A percentile compares a stretch with the other conserved stretches of the same genome.
Evolutionary conservation across 2,888 invertebrate species (phyloP).

Genomic region (Ephialtes manifestator): DNA sequence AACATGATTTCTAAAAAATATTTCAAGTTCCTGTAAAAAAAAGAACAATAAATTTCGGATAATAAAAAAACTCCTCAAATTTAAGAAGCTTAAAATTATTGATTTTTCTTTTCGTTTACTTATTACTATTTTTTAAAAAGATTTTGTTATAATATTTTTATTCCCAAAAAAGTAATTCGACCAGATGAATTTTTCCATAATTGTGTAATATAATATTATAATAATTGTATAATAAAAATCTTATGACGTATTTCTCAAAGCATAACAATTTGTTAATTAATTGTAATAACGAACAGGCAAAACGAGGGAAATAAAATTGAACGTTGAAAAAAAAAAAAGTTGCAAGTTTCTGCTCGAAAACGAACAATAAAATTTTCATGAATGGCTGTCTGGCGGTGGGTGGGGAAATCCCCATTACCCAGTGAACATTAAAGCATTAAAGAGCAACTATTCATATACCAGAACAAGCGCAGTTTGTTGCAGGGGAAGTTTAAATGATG

Average conservation of each 20-base stretch:
- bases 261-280: neutral
- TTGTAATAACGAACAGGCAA: neutral
- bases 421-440: constrained; percentile 9
- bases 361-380: constrained; percentile 12
- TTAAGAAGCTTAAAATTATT: no score
- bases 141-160: no score
- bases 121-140: no score
- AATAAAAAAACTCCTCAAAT: no score
- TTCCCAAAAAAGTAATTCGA: no score
- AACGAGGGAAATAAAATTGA: neutral
- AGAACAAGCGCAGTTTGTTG: constrained; percentile 3
- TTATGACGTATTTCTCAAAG: neutral
- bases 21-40: no score
- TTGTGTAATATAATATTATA: no score
- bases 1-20: no score
- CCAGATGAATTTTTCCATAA: no score
- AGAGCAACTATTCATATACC: constrained; percentile 10
- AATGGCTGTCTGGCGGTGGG: constrained; percentile 7
- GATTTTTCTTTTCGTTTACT: no score
- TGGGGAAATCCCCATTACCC: neutral
- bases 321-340: neutral
- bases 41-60: no score
- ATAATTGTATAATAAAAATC: no score
- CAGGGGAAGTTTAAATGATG: neutral
- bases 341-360: neutral